Evolutionary conservation across 2,888 invertebrate genomes (phyloP).

Genomic region (Dryobotodes eremita): DNA sequence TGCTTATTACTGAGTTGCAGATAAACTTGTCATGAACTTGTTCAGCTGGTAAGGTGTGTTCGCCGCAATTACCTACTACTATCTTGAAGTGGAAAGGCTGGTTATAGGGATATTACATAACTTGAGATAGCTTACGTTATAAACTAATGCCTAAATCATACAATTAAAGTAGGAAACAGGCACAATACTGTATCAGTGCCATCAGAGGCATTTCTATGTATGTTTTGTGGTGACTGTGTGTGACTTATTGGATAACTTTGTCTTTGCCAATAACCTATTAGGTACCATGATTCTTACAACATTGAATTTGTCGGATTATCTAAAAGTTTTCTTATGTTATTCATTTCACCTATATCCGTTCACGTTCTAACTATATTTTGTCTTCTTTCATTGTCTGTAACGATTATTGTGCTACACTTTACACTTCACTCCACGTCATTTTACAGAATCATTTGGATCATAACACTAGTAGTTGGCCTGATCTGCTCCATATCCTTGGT

Average conservation of each 20-base stretch:
- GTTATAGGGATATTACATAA: conserved; percentile 64
- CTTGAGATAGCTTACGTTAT: conserved; percentile 23
- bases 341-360: neutral
- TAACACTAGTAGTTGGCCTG: conserved; percentile 82
- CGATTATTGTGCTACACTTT: neutral
- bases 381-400: neutral
- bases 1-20: conserved; percentile 61
- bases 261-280: neutral
- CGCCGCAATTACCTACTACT: conserved; percentile 70
- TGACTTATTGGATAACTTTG: neutral
- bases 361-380: neutral
- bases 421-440: neutral
- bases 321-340: neutral
- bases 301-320: neutral
- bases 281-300: neutral
- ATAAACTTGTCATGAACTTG: conserved; percentile 76
- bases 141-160: neutral
- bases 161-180: neutral
- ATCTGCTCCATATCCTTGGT: conserved; percentile 84
- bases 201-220: neutral
- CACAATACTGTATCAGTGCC: neutral
- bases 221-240: neutral
- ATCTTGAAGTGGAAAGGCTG: conserved; percentile 63
- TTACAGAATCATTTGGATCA: conserved; percentile 83
- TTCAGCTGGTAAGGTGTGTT: conserved; percentile 72